These are phyloP conservation scores for Sarcophaga variegata DNA, from an alignment of 2,888 invertebrate genomes.

Conservation along the genomic window DNA sequence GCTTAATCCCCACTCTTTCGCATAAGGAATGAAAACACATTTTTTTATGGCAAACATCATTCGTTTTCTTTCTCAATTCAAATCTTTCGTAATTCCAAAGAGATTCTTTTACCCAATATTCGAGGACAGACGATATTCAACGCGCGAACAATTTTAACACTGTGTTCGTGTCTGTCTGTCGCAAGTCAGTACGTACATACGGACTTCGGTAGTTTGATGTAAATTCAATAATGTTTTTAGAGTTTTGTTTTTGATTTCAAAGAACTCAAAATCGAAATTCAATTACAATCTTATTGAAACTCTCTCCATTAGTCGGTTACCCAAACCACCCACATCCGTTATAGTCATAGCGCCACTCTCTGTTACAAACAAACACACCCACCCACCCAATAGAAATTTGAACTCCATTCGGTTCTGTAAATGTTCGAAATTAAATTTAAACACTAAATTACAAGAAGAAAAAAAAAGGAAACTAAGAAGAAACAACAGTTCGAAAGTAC, in stretches of 20 bases:
- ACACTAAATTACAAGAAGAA: constrained; percentile 4
- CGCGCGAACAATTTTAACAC: no score
- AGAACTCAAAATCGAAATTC: constrained; percentile 79
- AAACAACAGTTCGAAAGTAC: constrained; percentile 3
- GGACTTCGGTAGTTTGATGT: constrained; percentile 43
- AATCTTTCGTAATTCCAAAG: no score
- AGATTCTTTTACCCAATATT: no score
- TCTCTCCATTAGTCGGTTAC: constrained; percentile 41
- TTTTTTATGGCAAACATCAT: constrained; percentile 2
- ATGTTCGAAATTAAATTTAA: constrained; percentile 55
- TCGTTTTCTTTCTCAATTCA: neutral
- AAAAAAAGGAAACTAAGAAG: neutral
- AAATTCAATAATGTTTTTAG: constrained; percentile 60
- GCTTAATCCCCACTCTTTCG: neutral
- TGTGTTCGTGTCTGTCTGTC: neutral
- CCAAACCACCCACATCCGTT: constrained; percentile 41
- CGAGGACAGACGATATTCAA: no score
- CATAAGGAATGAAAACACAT: no score
- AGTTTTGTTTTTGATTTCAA: constrained; percentile 75
- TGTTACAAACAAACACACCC: neutral
- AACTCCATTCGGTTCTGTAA: constrained; percentile 1
- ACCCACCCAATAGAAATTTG: neutral
- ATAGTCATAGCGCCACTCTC: constrained; percentile 18
- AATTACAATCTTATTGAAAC: constrained; percentile 76
- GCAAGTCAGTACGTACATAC: constrained; percentile 1